Base-by-base conservation (phyloP, 2,888 invertebrate genomes). In the Serrognathus titanus region DNA sequence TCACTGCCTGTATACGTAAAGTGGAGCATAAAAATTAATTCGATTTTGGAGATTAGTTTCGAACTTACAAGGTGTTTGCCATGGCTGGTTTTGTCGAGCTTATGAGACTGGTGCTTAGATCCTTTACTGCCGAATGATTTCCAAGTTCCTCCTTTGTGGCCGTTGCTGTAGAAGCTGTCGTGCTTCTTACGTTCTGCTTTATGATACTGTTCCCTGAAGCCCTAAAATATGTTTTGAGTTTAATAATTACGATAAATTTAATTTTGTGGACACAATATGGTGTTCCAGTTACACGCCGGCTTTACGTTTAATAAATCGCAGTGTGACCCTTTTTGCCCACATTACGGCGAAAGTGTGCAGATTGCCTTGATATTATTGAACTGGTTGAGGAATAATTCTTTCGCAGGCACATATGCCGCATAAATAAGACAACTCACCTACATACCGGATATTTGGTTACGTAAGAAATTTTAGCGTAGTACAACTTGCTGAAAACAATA, bases 121-220 rank as follows among this genome's bases (percentile, higher is more conserved):
- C 71, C 69, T 60, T 76, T 75, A 24, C 67, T 63, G 2, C 78
- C 78, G 55, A 66, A 78, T 20, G 75, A 66, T 50, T 74, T 68
- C 65, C 69, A 79, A 53, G 73, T 71, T 1, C 77, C 79, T 36
- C 67, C 71, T 62, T 79, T 76, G 49, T 79, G 75, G 3, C 72
- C 72, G 48, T 76, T 74, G 57, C 76, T 78, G 70, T 74, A 80
- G 64, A 76, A 79, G 51, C 75, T 74, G 62, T 79, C 75, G 55
- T 76, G 73, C 55, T 79, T 78, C 56, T 76, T 77, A 47, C 72
- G 68, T 65, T 80, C 79, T 55, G 79, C 75, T 58, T 78, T 79
- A 58, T 78, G 78, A 60, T 76, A 79, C 50, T 75, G 73, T 61
- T 78, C 78, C 52, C 72, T 70, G 67, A 73, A 80, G 36, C 78